Conservation (phyloP, 2,113 vertebrate species). For the Bolborhynchus lineola region DNA sequence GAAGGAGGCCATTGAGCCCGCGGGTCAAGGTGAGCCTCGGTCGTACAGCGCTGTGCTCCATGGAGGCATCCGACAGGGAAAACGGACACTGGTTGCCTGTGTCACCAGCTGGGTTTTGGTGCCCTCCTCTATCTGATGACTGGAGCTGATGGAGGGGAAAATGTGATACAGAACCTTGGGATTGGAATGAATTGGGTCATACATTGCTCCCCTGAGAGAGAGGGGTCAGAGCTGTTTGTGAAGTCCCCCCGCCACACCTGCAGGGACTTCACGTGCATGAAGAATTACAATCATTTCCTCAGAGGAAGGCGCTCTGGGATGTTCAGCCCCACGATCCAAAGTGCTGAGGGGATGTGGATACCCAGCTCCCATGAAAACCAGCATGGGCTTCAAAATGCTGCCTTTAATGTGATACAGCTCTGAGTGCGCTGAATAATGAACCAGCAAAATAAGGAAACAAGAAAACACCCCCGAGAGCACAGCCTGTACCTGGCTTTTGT, state of each 20-base stretch:
- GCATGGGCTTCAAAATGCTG: not conserved
- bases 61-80: not conserved
- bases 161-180: fast-evolving
- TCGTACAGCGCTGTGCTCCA: not conserved
- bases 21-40: not conserved
- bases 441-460: not conserved
- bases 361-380: not conserved
- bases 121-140: not conserved
- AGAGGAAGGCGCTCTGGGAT: not conserved
- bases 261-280: not conserved
- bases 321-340: not conserved
- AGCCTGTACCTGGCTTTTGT: not conserved
- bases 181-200: not conserved
- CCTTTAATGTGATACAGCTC: not conserved
- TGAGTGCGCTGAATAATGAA: not conserved
- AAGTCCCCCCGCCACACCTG: not conserved
- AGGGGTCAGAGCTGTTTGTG: not conserved
- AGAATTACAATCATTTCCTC: not conserved
- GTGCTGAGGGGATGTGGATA: not conserved
- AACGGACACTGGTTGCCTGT: fast-evolving
- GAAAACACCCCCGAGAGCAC: not conserved
- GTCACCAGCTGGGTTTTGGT: fast-evolving
- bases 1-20: not conserved
- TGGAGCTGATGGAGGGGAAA: not conserved
- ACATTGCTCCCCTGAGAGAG: fast-evolving